Conservation (phyloP, 2,113 vertebrate species). For the Lophotis ruficrista region DNA sequence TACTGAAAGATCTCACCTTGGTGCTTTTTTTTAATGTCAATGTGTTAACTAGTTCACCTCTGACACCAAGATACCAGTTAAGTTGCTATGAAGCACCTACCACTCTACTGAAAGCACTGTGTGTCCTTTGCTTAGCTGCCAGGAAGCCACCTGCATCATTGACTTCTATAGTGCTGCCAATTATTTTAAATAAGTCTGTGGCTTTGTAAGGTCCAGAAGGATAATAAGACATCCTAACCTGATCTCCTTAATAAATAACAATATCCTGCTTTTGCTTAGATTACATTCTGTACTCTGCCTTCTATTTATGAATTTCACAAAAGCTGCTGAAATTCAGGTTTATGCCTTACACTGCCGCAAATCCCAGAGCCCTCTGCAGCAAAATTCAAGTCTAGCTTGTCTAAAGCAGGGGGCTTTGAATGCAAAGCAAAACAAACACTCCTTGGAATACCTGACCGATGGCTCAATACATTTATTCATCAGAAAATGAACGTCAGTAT, state of each 20-base stretch:
- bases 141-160: background rate
- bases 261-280: background rate
- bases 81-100: background rate
- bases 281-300: background rate
- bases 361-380: background rate
- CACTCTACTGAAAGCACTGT: background rate
- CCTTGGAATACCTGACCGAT: background rate
- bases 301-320: background rate
- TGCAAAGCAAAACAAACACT: background rate
- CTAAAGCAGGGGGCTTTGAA: background rate
- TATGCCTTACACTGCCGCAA: background rate
- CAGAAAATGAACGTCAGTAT: background rate
- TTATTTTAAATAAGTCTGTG: background rate
- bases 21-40: background rate
- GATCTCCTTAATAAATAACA: background rate
- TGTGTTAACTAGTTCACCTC: background rate
- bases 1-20: background rate
- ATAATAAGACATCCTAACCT: background rate
- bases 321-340: background rate
- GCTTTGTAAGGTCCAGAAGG: background rate
- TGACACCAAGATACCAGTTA: background rate
- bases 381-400: background rate
- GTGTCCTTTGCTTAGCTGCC: background rate
- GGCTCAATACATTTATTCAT: background rate
- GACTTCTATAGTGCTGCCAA: background rate